phyloP scores from a whole-genome alignment of 2,113 vertebrate genomes.

The human region DNA sequence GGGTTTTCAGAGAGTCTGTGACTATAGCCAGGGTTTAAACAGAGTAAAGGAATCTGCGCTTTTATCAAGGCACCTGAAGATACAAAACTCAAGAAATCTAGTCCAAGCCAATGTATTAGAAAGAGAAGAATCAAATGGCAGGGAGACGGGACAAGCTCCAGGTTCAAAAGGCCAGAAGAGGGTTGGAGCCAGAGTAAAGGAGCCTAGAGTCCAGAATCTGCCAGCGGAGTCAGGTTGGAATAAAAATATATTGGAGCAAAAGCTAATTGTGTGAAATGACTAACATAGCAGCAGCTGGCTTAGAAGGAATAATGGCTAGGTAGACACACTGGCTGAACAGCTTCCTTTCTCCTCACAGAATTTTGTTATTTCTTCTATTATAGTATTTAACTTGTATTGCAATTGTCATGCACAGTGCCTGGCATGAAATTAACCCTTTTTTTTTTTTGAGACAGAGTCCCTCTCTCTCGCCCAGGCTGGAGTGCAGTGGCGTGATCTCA shows the following conservation, averaged over 20 bases:
- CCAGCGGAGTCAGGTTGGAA: neutral
- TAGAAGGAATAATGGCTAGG: neutral
- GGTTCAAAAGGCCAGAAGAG: neutral
- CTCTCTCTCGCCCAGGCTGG: too few relatives aligned
- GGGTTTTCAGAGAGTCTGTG: neutral
- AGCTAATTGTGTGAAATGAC: neutral
- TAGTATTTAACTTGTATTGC: neutral
- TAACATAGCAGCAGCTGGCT: neutral
- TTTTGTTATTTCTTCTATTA: neutral
- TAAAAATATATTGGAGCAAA: neutral
- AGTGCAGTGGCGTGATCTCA: too few relatives aligned
- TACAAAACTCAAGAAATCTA: neutral
- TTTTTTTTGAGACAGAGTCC: too few relatives aligned
- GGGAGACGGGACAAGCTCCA: neutral
- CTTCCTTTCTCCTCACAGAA: neutral
- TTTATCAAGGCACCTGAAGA: neutral
- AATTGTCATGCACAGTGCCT: neutral
- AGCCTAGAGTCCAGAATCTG: neutral
- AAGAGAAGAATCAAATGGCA: neutral
- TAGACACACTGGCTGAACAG: neutral
- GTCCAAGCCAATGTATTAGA: neutral
- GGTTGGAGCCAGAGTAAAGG: neutral
- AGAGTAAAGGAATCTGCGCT: neutral
- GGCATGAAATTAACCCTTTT: neutral
- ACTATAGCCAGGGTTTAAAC: neutral